These are phyloP conservation scores for Agrotis clavis DNA, from an alignment of 2,888 invertebrate species.

Conservation along the genomic window DNA sequence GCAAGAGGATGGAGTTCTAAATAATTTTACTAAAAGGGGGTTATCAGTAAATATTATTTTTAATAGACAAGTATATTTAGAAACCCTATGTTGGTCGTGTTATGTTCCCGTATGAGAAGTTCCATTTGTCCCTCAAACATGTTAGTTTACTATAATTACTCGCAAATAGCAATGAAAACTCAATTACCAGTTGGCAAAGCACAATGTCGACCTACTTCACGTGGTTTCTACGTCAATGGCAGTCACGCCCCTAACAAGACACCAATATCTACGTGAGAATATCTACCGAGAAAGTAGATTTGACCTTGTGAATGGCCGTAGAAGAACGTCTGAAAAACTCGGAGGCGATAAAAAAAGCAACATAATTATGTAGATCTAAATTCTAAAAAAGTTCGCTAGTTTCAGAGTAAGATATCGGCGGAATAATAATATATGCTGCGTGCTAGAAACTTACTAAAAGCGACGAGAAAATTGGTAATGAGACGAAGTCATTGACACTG, in stretches of 20 bases:
- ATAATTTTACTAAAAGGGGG: conserved; percentile 13
- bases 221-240: conserved; percentile 72
- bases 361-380: not conserved
- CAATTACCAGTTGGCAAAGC: conserved; percentile 75
- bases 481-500: conserved; percentile 56
- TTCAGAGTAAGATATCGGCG: not conserved
- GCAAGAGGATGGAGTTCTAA: not conserved
- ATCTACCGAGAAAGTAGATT: conserved; percentile 42
- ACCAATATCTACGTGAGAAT: conserved; percentile 53
- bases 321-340: conserved; percentile 12
- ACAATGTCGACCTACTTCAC: conserved; percentile 79
- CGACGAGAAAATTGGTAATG: conserved; percentile 13
- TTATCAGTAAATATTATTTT: not conserved
- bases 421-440: conserved; percentile 3
- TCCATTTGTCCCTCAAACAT: conserved; percentile 43
- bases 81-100: conserved; percentile 11
- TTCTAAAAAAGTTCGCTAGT: not conserved
- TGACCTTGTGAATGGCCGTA: conserved; percentile 24
- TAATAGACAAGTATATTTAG: conserved; percentile 18
- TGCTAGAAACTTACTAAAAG: not conserved
- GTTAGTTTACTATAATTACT: conserved; percentile 52
- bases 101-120: conserved; percentile 21
- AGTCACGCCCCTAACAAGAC: conserved; percentile 66
- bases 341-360: conserved; percentile 6
- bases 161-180: conserved; percentile 64